These are phyloP conservation scores for Drosophila setosimentum DNA, from an alignment of 2,888 invertebrate genomes.

Conservation along the genomic window DNA sequence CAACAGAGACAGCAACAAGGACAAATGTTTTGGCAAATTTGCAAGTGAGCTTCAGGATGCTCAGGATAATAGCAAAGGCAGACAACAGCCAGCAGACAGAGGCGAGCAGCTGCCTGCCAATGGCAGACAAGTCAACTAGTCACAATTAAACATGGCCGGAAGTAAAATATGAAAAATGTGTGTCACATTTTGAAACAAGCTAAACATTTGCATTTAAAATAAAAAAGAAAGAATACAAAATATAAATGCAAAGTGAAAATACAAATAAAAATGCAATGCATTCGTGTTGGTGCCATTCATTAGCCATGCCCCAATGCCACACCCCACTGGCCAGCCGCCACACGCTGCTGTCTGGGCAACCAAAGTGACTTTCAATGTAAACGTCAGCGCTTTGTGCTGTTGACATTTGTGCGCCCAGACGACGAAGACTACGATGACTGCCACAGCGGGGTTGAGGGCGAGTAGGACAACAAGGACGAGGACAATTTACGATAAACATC, in stretches of 20 bases:
- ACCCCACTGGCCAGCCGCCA: neutral
- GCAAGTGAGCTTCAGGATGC: conserved; percentile 19
- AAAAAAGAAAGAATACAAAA: conserved; percentile 37
- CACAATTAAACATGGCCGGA: conserved; percentile 62
- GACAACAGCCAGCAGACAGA: neutral
- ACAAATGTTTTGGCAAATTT: conserved; percentile 64
- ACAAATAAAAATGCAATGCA: conserved; percentile 65
- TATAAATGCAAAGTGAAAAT: conserved; percentile 19
- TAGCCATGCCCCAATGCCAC: conserved; percentile 47
- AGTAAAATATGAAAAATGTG: conserved; percentile 5
- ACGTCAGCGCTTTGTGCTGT: conserved; percentile 78
- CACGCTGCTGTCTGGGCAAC: conserved; percentile 62
- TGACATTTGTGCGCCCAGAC: conserved; percentile 77
- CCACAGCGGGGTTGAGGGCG: conserved; percentile 5
- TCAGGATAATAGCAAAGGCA: conserved; percentile 5
- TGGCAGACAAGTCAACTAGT: conserved; percentile 50
- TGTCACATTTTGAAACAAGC: conserved; percentile 27
- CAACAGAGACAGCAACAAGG: conserved; percentile 24
- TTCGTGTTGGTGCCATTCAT: conserved; percentile 70
- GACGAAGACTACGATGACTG: conserved; percentile 22
- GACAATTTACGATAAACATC: conserved; percentile 81
- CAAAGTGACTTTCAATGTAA: conserved; percentile 79
- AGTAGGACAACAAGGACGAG: conserved; percentile 50
- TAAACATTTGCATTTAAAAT: conserved; percentile 71
- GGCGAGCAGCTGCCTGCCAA: conserved; percentile 37